phyloP scores from a whole-genome alignment of 2,888 invertebrate species.

The Latrodectus elegans region DNA sequence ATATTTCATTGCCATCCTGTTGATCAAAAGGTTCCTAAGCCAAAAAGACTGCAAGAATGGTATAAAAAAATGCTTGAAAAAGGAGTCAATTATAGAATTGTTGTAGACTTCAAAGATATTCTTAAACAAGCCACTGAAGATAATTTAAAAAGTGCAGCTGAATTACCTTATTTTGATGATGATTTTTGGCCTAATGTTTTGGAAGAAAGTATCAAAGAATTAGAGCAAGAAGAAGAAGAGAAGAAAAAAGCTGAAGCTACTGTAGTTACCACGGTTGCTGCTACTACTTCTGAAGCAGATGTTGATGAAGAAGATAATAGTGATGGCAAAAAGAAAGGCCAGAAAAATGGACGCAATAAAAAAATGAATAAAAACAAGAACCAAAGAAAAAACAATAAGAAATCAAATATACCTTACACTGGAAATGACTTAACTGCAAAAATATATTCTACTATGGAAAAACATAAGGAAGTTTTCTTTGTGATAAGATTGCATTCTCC shows the following conservation, averaged over 20 bases:
- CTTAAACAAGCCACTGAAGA: conserved; percentile 99
- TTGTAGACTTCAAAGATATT: conserved; percentile 98
- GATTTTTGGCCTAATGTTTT: conserved; percentile 99
- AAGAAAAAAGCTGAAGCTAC: conserved; percentile 73
- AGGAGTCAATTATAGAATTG: conserved; percentile 97
- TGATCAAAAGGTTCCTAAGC: conserved; percentile 99
- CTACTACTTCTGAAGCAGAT: conserved; percentile 72
- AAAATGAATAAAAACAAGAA: conserved; percentile 98
- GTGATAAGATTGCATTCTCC: conserved; percentile 97
- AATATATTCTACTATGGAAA: conserved; percentile 99
- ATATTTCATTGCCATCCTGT: conserved; percentile 99
- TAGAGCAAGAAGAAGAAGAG: conserved; percentile 98
- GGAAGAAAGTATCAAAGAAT: conserved; percentile 98
- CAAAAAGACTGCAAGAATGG: conserved; percentile 99
- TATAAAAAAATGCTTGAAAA: conserved; percentile 99
- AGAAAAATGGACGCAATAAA: conserved; percentile 90
- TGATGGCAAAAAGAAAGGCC: conserved; percentile 91
- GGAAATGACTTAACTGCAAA: conserved; percentile 97
- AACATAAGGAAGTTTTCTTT: conserved; percentile 99
- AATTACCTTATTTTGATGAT: conserved; percentile 96
- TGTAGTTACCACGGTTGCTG: conserved; percentile 72
- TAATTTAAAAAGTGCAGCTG: conserved; percentile 92
- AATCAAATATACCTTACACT: conserved; percentile 93
- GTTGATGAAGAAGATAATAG: conserved; percentile 57
- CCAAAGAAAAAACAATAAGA: conserved; percentile 96